Evolutionary conservation across 2,888 invertebrate species (phyloP), one percentile per base, ranked within the genome.

Genomic region (Eristalis intricaria): DNA sequence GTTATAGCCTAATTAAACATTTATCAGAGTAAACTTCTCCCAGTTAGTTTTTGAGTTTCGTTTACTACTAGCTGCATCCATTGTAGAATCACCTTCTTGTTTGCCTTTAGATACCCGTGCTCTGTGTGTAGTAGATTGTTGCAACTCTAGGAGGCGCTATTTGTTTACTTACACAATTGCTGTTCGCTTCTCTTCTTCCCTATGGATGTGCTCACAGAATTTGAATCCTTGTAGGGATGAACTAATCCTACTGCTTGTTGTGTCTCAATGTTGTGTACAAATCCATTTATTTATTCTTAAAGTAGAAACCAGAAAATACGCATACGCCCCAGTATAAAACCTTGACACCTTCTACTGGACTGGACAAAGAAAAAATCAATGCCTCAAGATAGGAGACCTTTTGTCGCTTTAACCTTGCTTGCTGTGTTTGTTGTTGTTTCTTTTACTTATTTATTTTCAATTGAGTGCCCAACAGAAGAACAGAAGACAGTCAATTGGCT

Each of bases 11-110:
- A n/a, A 66, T n/a, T 76, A 50, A 84, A 71, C 86, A 70, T 70
- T 84, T 75, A 75, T 71, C 50, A 75, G 75, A 83, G 56, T 73
- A 66, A 83, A 75, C 40, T 61, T n/a, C 63, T 79, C 77, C 83
- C 82, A 66, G 64, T 26, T 65, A 70, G 32, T 61, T 61, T 50
- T 43, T 71, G 38, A 61, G 22, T 56, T 83, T n/a, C 38, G 43
- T 66, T 71, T 29, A 8, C 19, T 8, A 63, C 26, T 69, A 15
- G 69, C 35, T 75, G 81, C 81, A 81, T 81, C 58, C 69, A 23
- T 32, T 63, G 73, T 66, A 80, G 73, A 75, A 50, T 81, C 43
- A 22, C 43, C 23, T 26, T 60, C 43, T 50, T 50, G 73, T 68
- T 66, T 74, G 66, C 19, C 29, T 29, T 32, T 73, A 26, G 10